A percentile compares a stretch with the other conserved stretches of the same genome.
Evolutionary conservation across 2,113 vertebrate genomes (phyloP).

Genomic region (human): GRCh38 chr15:100266001-100266500

Average conservation of each 20-base stretch:
- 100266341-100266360: not conserved
- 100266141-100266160: not conserved
- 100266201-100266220: not conserved
- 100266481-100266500: not conserved
- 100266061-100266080: constrained; percentile 41
- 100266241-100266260: not conserved
- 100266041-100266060: constrained; percentile 49
- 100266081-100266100: not conserved
- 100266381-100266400: accelerated
- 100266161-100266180: constrained; percentile 21
- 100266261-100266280: not conserved
- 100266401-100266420: not conserved
- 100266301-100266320: accelerated
- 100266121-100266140: constrained; percentile 54
- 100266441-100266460: not conserved
- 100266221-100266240: not conserved
- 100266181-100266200: not conserved
- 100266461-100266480: not conserved
- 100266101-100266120: constrained; percentile 13
- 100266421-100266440: not conserved
- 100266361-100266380: too few relatives aligned
- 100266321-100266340: not conserved
- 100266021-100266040: constrained; percentile 10
- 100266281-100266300: not conserved
- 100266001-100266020: not conserved